Base-by-base conservation (phyloP, 2,113 vertebrate species). In the Rhegmatorhina hoffmannsi region DNA sequence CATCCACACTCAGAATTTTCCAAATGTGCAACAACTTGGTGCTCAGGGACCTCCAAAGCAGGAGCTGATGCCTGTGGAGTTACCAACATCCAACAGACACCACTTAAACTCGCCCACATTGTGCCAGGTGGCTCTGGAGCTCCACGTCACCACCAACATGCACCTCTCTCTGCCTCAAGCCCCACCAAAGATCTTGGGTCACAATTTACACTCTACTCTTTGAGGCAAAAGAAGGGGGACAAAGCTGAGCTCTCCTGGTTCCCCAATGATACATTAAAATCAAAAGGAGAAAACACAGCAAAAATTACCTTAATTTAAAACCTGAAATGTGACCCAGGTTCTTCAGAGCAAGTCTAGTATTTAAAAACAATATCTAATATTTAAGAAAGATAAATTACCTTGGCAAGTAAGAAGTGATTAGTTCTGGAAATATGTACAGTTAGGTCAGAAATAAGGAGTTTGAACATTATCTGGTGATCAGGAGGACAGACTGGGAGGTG, bases 401-500 rank as follows among this genome's bases (percentile, higher is more conserved):
- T 63, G 60, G 58, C 72, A 68, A 78, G 72, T 44, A 64, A 93
- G 34, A 63, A 88, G 47, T 77, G 59, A 64, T 93, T 93, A 63
- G 38, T 74, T 76, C 55, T 94, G 40, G 59, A 93, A 96, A 93
- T 63, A 90, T 63, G 79, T 59, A 46, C 2, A 44, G 72, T 77
- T 72, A 74, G 76, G 59, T 40, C 83, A 95, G 56, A 81, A 94
- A 92, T 34, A 56, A 78, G 77, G 52, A 79, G 75, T 84, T 92
- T 87, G 92, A 91, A 85, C 5, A 1, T 72, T 94, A 94, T 95
- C 92, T 94, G 79, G 19, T 72, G 92, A 96, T 92, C 79, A 17
- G 47, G 24, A 93, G 83, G 91, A 93, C 91, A 95, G 87, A 77
- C 82, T 86, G 90, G 90, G 79, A 95, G 88, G 79, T 84, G 64